phyloP scores from a whole-genome alignment of 2,888 invertebrate species.

The Scaptomyza flava region DNA sequence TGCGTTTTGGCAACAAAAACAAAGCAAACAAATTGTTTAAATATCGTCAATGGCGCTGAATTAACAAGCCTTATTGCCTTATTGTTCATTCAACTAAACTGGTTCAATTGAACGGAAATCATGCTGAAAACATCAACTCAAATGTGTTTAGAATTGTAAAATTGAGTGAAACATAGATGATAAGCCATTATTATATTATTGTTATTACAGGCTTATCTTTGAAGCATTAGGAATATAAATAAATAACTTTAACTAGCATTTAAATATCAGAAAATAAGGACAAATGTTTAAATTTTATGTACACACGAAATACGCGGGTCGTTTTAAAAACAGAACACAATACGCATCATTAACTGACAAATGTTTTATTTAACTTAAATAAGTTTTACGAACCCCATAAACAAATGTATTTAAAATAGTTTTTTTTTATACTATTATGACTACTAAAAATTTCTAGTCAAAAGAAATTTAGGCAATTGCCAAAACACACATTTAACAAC shows the following conservation, averaged over 20 bases:
- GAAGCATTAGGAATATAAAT: not conserved
- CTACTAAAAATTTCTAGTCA: not conserved
- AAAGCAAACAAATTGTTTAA: constrained; percentile 27
- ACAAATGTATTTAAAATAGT: not conserved
- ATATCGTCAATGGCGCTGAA: constrained; percentile 7
- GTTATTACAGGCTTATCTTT: not conserved
- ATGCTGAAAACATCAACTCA: too few species aligned
- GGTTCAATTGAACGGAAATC: constrained; percentile 9
- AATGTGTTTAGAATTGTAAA: too few species aligned
- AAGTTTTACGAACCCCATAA: constrained; percentile 27
- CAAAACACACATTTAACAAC: not conserved
- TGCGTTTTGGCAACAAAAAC: constrained; percentile 42
- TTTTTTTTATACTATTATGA: constrained; percentile 1
- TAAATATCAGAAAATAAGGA: too few species aligned
- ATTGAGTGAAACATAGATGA: not conserved
- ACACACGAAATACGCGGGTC: not conserved
- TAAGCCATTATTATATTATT: too few species aligned
- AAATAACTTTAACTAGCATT: not conserved
- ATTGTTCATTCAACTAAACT: constrained; percentile 17
- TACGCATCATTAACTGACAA: constrained; percentile 10
- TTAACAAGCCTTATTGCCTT: constrained; percentile 2
- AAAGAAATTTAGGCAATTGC: constrained; percentile 4
- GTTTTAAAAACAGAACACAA: not conserved
- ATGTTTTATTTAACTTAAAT: constrained; percentile 18
- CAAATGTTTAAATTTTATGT: not conserved